Conservation (phyloP, 1,140 invertebrate genomes). For the Coboldia fuscipes region DNA sequence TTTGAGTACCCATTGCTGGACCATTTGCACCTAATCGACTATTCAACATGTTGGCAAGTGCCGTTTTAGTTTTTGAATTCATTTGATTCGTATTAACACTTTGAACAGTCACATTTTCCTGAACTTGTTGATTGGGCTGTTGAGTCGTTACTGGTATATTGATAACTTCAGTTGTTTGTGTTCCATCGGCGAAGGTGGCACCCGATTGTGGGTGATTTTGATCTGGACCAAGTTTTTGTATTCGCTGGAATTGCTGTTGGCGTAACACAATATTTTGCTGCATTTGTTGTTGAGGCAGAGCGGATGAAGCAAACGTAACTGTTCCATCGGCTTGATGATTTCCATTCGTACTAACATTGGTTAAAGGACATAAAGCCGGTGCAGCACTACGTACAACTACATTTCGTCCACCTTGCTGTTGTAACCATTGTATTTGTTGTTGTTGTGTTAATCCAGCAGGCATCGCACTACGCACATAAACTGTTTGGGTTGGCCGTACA, state of each 20-base stretch:
- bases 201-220: conserved; percentile 29
- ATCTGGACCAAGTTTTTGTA: conserved; percentile 27
- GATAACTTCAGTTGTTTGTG: conserved; percentile 7
- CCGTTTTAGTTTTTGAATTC: conserved; percentile 85
- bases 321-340: background rate
- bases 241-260: conserved; percentile 29
- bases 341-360: conserved; percentile 9
- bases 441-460: conserved; percentile 35
- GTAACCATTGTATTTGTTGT: conserved; percentile 43
- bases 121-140: conserved; percentile 29
- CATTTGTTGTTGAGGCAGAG: conserved; percentile 16
- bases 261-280: conserved; percentile 25
- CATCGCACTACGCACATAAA: conserved; percentile 31
- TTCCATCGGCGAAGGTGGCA: background rate
- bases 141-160: conserved; percentile 18
- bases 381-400: conserved; percentile 24
- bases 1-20: conserved; percentile 9
- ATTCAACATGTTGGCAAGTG: conserved; percentile 82
- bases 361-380: conserved; percentile 22
- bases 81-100: conserved; percentile 18
- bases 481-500: conserved; percentile 25
- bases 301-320: conserved; percentile 10
- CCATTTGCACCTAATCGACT: conserved; percentile 50
- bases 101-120: conserved; percentile 13
- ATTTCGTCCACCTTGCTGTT: conserved; percentile 32